Percentiles rank a stretch among this genome's conserved stretches.
Conservation (phyloP, 2,888 invertebrate species). For the Venustoraphidia nigricollis region DNA sequence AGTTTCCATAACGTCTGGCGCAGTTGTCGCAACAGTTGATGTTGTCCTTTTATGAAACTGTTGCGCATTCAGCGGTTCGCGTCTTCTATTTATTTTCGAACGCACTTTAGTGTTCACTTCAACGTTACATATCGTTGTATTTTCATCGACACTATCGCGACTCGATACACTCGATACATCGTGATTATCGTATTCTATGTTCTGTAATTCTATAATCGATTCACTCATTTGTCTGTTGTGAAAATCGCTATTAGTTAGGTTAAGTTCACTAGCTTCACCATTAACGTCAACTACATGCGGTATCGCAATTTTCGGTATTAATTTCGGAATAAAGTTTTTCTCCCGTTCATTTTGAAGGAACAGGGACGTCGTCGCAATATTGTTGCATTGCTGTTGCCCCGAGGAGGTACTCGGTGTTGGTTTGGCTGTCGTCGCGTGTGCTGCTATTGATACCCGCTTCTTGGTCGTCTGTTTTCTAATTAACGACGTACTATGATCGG, state of each 20-base stretch:
- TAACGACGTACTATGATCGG: conserved; percentile 11
- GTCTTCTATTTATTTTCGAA: conserved; percentile 5
- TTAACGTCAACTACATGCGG: conserved; percentile 17
- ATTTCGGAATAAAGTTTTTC: conserved; percentile 13
- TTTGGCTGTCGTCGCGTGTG: conserved; percentile 19
- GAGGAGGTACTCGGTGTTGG: conserved; percentile 23
- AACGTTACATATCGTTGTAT: not conserved
- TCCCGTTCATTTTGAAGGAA: conserved; percentile 32
- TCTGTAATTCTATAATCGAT: conserved; percentile 25
- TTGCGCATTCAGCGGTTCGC: conserved; percentile 3
- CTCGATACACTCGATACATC: conserved; percentile 21
- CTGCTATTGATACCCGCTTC: conserved; percentile 28
- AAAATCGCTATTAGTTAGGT: conserved; percentile 7
- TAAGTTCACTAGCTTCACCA: conserved; percentile 4
- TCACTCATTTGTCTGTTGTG: conserved; percentile 3
- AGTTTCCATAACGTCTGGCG: conserved; percentile 1
- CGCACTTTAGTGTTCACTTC: not conserved
- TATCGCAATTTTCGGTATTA: conserved; percentile 23
- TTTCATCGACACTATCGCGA: not conserved
- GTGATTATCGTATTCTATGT: conserved; percentile 22
- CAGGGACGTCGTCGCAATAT: conserved; percentile 30
- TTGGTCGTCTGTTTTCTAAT: conserved; percentile 18
- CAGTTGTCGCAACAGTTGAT: no score
- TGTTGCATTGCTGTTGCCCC: conserved; percentile 5
- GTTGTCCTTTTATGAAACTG: no score